Evolutionary conservation across 2,888 invertebrate species (phyloP), one percentile per base, ranked within the genome.

Genomic region (Neoscelio sp.): DNA sequence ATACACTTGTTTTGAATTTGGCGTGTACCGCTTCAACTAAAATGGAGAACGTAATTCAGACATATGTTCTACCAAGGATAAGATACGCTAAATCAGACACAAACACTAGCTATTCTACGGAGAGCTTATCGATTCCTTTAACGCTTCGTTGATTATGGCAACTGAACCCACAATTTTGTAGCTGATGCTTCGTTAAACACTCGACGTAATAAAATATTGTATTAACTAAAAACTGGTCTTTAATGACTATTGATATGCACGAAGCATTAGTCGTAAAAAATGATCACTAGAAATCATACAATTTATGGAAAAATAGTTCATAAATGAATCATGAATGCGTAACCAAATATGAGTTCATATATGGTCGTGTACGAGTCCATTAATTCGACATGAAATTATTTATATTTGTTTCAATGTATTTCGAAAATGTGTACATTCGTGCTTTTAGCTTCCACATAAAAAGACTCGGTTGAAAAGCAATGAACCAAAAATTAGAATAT

Each of bases 41-140:
- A 60, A 18, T 50, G 48, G 42, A 52, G 62, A 54, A 62, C 13
- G 71, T 62, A 71, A 52, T 71, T 62, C 42, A 52, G 52, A 71
- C 71, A 71, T 44, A 54, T 71, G 71, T 71, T 71, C 46, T 1
- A 18, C 15, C 13, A 17, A n/a, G 54, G 54, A 71, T 71, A 71
- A 71, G 71, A 62, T 50, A 71, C 54, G 71, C 62, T 62, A 71
- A 71, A 71, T 71, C 71, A 62, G 71, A 42, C 71, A 35, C 52
- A 62, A 71, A 44, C 18, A 54, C 52, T 71, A 52, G 44, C 33
- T 33, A 52, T 15, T 50, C 58, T 38, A 58, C 40, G 38, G 40
- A 58, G 26, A 40, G 30, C 48, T 50, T 70, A 70, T 70, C 50
- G 70, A 70, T 70, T 70, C 13, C 56, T 60, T 38, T 12, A 50